These are phyloP conservation scores for Capitella teleta DNA, from an alignment of 1,140 invertebrate species.

Conservation along the genomic window DNA sequence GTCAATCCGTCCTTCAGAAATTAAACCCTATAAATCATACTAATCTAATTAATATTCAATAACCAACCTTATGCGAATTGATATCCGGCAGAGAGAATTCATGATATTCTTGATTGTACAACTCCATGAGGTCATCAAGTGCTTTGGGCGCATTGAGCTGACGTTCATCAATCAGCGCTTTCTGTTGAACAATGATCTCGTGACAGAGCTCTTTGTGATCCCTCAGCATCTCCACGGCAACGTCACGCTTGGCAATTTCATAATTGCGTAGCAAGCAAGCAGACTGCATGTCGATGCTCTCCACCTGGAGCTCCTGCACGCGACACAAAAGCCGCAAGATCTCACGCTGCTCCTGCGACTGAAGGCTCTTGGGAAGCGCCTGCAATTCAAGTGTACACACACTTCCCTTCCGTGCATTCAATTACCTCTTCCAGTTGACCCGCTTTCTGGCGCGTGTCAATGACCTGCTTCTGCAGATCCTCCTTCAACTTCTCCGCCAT, in stretches of 20 bases:
- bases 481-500: neutral
- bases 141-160: too few relatives aligned
- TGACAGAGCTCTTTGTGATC: slow-evolving; percentile 74
- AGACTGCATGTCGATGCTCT: slow-evolving; percentile 80
- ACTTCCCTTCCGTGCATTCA: too few relatives aligned
- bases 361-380: slow-evolving; percentile 71
- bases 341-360: slow-evolving; percentile 74
- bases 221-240: slow-evolving; percentile 70
- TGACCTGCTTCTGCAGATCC: neutral
- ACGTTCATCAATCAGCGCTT: too few relatives aligned
- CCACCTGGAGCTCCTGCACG: slow-evolving; percentile 79
- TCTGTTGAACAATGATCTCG: too few relatives aligned
- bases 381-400: slow-evolving; percentile 39
- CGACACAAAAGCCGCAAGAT: slow-evolving; percentile 69
- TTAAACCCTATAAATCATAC: too few relatives aligned
- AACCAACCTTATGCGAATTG: too few relatives aligned
- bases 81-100: too few relatives aligned
- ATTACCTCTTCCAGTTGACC: too few relatives aligned
- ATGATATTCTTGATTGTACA: too few relatives aligned
- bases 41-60: too few relatives aligned
- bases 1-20: too few relatives aligned
- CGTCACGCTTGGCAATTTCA: slow-evolving; percentile 68
- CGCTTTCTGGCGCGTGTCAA: neutral
- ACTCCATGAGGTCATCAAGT: too few relatives aligned
- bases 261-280: slow-evolving; percentile 70